Evolutionary conservation across 2,888 invertebrate genomes (phyloP).

Genomic region (Drosophila mercatorum): DNA sequence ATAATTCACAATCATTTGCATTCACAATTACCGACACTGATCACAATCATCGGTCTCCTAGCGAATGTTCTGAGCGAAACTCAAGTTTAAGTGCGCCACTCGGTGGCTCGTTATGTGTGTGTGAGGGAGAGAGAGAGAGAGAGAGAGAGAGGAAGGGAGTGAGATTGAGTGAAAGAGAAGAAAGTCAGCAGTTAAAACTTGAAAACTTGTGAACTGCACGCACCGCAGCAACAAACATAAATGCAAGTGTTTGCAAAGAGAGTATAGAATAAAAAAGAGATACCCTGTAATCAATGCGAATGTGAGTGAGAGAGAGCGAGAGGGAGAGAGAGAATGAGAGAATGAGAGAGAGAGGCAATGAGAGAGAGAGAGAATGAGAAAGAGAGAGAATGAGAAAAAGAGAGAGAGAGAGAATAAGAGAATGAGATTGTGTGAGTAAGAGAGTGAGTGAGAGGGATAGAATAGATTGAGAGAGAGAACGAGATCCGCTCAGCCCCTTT

Average conservation of each 20-base stretch:
- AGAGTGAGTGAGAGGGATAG: no score
- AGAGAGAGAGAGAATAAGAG: no score
- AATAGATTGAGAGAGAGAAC: no score
- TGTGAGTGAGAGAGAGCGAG: no score
- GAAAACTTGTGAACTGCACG: conserved; percentile 60
- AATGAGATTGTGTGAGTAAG: no score
- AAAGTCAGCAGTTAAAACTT: conserved; percentile 12
- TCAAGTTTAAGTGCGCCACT: conserved; percentile 23
- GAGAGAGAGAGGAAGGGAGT: background rate
- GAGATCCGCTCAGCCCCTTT: no score
- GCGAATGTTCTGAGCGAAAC: conserved; percentile 8
- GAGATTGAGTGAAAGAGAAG: background rate
- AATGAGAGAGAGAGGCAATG: no score
- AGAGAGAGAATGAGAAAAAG: no score
- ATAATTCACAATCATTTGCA: conserved; percentile 1
- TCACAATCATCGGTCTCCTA: conserved; percentile 7
- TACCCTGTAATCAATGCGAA: background rate
- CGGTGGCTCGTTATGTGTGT: conserved; percentile 1
- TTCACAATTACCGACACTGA: conserved; percentile 11
- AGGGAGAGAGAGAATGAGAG: no score
- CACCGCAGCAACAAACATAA: conserved; percentile 41
- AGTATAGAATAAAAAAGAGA: background rate
- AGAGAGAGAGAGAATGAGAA: no score
- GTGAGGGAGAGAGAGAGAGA: background rate
- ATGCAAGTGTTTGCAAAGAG: background rate